Percentiles rank a stretch among this genome's conserved stretches.
phyloP scores from a whole-genome alignment of 2,797 vertebrate genomes.

The Leptodactylus fallax region DNA sequence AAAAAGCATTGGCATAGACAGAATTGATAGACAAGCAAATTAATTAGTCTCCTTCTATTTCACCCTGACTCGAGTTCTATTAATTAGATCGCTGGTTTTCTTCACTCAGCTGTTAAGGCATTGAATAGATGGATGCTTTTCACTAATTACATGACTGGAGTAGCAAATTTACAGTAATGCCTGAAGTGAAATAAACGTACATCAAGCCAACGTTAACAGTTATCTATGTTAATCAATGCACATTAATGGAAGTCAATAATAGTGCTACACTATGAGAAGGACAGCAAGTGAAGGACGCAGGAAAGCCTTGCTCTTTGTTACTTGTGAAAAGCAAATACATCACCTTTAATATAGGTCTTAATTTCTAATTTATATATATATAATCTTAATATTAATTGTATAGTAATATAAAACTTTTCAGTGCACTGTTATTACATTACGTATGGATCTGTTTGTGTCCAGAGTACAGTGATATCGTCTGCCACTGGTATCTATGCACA shows the following conservation, averaged over 20 bases:
- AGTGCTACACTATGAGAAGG: neutral
- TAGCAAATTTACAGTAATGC: neutral
- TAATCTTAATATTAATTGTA: too few relatives aligned
- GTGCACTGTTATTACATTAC: too few relatives aligned
- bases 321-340: neutral
- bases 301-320: neutral
- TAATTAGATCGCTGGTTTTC: neutral
- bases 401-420: too few relatives aligned
- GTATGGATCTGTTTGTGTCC: too few relatives aligned
- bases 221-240: slow-evolving; percentile 35
- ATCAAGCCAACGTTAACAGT: slow-evolving; percentile 21
- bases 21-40: neutral
- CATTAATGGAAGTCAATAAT: slow-evolving; percentile 22
- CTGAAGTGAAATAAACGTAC: neutral
- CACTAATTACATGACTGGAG: slow-evolving; percentile 18
- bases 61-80: neutral
- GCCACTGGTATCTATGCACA: too few relatives aligned
- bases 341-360: neutral
- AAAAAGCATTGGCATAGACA: neutral
- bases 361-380: too few relatives aligned
- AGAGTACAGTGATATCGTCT: too few relatives aligned
- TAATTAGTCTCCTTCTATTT: slow-evolving; percentile 16
- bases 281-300: neutral
- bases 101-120: neutral
- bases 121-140: slow-evolving; percentile 9